Conservation (phyloP, 2,113 vertebrate species). For the Gavialis gangeticus region DNA sequence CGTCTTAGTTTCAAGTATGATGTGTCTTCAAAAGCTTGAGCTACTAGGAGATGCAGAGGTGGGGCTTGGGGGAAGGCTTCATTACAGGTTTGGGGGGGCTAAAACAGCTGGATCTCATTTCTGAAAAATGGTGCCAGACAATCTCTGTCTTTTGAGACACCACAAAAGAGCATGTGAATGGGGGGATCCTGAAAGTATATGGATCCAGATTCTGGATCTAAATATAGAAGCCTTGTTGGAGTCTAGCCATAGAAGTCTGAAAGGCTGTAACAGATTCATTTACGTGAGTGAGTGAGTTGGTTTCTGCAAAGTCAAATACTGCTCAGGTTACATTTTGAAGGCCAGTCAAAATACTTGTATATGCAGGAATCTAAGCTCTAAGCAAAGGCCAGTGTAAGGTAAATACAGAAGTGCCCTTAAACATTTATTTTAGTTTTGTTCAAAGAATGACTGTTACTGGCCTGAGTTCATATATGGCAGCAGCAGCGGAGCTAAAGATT, state of each 20-base stretch:
- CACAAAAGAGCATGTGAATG: too few relatives aligned
- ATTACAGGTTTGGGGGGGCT: neutral
- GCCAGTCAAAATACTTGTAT: neutral
- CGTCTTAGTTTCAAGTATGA: neutral
- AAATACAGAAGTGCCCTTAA: neutral
- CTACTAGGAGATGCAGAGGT: neutral
- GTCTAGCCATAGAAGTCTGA: neutral
- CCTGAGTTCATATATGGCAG: neutral
- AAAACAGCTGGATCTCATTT: neutral
- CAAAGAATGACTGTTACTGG: neutral
- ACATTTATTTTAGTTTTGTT: rapidly evolving
- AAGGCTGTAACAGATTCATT: neutral
- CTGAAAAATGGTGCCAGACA: neutral
- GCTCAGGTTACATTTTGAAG: neutral
- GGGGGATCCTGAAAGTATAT: neutral
- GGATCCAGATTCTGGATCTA: neutral
- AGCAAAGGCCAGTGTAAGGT: neutral
- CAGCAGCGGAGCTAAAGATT: neutral
- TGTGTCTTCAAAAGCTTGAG: neutral
- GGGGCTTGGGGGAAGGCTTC: neutral
- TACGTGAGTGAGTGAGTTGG: neutral
- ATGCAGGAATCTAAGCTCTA: neutral
- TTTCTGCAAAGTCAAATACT: neutral
- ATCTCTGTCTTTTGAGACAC: too few relatives aligned
- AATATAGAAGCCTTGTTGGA: neutral